These are phyloP conservation scores for Microctonus hyperodae DNA, from an alignment of 2,888 invertebrate genomes.

Conservation along the genomic window DNA sequence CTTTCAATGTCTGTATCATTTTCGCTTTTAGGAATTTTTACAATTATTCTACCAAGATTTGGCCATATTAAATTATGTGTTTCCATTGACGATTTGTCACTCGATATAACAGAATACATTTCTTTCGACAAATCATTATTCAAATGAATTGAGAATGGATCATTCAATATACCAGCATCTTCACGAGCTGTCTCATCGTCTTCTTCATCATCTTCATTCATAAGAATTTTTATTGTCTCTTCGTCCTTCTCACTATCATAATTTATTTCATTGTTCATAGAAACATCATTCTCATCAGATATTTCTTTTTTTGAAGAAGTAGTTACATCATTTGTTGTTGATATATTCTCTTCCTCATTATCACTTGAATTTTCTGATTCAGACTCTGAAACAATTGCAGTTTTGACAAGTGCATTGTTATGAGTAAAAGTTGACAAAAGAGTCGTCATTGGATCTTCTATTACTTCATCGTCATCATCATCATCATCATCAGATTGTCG, in stretches of 20 bases:
- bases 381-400: conserved; percentile 60
- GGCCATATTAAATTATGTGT: conserved; percentile 68
- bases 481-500: conserved; percentile 61
- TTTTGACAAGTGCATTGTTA: conserved; percentile 40
- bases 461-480: conserved; percentile 66
- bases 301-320: neutral
- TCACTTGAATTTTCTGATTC: conserved; percentile 46
- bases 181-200: conserved; percentile 60
- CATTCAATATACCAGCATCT: conserved; percentile 60
- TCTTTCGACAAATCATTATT: conserved; percentile 72
- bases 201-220: conserved; percentile 51
- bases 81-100: conserved; percentile 62
- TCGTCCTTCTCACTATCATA: conserved; percentile 30
- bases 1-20: conserved; percentile 35
- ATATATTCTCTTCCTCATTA: conserved; percentile 23
- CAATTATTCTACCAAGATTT: conserved; percentile 68
- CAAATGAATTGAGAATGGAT: conserved; percentile 76
- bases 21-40: conserved; percentile 68
- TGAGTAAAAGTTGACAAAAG: conserved; percentile 65
- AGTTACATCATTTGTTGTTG: neutral
- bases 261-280: conserved; percentile 16
- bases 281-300: too few species aligned
- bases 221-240: conserved; percentile 36
- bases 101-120: conserved; percentile 70
- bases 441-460: conserved; percentile 64